Percentiles rank a stretch among this genome's conserved stretches.
These are phyloP conservation scores for Diglossa cyanea DNA, from an alignment of 2,797 vertebrate species.

Conservation along the genomic window DNA sequence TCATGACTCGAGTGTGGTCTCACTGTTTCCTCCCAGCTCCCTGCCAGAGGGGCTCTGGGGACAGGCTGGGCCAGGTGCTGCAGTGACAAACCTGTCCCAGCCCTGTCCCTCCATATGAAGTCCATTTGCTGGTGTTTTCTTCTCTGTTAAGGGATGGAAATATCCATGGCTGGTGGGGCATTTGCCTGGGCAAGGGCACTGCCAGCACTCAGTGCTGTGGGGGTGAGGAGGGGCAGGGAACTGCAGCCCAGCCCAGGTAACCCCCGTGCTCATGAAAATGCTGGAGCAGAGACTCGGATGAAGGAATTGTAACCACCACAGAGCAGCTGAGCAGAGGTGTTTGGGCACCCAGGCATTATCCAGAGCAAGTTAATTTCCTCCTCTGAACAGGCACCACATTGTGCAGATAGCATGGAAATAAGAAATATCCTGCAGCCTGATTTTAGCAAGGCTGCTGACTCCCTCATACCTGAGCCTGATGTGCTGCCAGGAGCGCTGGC, in stretches of 20 bases:
- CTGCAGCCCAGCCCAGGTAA: background rate
- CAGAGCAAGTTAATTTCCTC: background rate
- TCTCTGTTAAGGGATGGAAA: background rate
- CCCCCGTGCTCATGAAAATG: accelerated
- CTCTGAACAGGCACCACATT: background rate
- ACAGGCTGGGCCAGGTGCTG: background rate
- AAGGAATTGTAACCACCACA: accelerated
- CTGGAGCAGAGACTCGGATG: accelerated
- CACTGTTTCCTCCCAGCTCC: no score
- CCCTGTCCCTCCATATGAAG: background rate
- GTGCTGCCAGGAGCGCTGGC: accelerated
- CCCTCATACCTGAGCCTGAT: background rate
- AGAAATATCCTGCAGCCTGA: background rate
- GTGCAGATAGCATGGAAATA: background rate
- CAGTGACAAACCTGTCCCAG: background rate
- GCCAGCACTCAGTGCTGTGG: accelerated
- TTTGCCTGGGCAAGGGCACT: background rate
- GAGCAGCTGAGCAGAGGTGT: background rate
- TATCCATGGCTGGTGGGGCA: accelerated
- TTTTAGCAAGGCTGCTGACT: background rate
- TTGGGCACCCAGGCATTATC: background rate
- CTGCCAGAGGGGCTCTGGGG: background rate
- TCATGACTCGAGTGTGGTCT: background rate
- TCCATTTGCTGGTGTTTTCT: background rate
- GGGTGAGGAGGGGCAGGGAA: background rate